phyloP scores from a whole-genome alignment of 2,888 invertebrate species.

The Helicoverpa assulta region DNA sequence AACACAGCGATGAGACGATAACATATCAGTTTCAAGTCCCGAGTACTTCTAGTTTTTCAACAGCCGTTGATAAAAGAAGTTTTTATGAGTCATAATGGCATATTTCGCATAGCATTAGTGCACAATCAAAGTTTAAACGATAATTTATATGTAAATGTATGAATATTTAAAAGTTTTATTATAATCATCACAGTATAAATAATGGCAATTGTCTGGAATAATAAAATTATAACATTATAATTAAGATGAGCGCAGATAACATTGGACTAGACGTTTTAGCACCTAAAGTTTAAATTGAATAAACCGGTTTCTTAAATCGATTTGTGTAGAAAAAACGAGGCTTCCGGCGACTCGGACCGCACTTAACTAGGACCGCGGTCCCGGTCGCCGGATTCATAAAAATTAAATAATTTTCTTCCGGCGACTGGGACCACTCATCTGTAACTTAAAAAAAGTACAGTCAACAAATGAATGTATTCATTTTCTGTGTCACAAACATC shows the following conservation, averaged over 20 bases:
- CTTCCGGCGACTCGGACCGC: too few species aligned
- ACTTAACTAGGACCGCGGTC: too few species aligned
- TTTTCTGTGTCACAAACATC: too few species aligned
- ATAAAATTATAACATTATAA: constrained; percentile 56
- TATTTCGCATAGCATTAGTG: constrained; percentile 38
- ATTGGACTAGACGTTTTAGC: constrained; percentile 23
- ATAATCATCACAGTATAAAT: constrained; percentile 33
- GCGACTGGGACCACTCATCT: too few species aligned
- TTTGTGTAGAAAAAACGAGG: constrained; percentile 20
- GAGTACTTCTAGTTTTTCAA: constrained; percentile 21
- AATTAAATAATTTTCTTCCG: too few species aligned
- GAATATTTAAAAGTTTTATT: constrained; percentile 46
- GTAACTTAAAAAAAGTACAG: too few species aligned
- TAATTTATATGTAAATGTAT: constrained; percentile 58
- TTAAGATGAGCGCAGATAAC: constrained; percentile 47
- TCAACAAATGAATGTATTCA: too few species aligned
- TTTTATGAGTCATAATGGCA: constrained; percentile 38
- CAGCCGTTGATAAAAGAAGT: constrained; percentile 29
- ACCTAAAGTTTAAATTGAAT: constrained; percentile 37
- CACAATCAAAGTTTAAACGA: constrained; percentile 53
- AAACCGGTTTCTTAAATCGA: constrained; percentile 47
- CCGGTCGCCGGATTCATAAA: too few species aligned
- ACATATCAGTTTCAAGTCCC: constrained; percentile 31
- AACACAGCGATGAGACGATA: constrained; percentile 35
- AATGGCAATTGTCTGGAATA: constrained; percentile 40